Evolutionary conservation across 1,140 invertebrate genomes (phyloP).

Genomic region (Coptotermes formosanus): DNA sequence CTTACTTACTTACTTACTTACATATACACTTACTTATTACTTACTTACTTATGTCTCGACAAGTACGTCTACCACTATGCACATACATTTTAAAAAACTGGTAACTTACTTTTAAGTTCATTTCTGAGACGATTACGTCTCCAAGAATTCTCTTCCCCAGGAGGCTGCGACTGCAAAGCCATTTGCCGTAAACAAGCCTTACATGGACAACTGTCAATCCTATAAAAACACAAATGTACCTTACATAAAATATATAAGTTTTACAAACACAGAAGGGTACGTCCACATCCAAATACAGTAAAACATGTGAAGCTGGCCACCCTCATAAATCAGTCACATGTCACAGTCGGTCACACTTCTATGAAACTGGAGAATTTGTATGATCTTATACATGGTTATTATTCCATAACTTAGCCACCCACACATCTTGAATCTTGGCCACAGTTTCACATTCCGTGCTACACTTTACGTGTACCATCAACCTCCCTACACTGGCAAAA

Average conservation of each 20-base stretch:
- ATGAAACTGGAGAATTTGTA: no score
- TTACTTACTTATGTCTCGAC: not conserved
- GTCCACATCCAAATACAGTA: not conserved
- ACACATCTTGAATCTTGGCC: no score
- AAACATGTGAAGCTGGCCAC: not conserved
- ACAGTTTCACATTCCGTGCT: no score
- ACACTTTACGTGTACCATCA: no score
- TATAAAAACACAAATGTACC: conserved; percentile 40
- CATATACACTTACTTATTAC: no score
- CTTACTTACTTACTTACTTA: not conserved
- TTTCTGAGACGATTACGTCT: conserved; percentile 68
- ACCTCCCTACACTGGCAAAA: no score
- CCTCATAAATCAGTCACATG: not conserved
- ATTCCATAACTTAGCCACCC: no score
- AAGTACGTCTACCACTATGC: not conserved
- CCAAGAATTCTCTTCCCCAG: conserved; percentile 70
- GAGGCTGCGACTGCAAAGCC: conserved; percentile 59
- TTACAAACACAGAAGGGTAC: not conserved
- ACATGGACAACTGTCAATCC: conserved; percentile 77
- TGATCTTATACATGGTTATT: no score
- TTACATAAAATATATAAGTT: not conserved
- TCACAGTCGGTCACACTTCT: no score
- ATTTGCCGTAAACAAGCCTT: conserved; percentile 80
- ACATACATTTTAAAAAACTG: conserved; percentile 5
- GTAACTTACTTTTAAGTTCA: conserved; percentile 63